Percentiles rank a stretch among this genome's conserved stretches.
phyloP scores from a whole-genome alignment of 2,113 vertebrate genomes.

The Engystomops pustulosus region DNA sequence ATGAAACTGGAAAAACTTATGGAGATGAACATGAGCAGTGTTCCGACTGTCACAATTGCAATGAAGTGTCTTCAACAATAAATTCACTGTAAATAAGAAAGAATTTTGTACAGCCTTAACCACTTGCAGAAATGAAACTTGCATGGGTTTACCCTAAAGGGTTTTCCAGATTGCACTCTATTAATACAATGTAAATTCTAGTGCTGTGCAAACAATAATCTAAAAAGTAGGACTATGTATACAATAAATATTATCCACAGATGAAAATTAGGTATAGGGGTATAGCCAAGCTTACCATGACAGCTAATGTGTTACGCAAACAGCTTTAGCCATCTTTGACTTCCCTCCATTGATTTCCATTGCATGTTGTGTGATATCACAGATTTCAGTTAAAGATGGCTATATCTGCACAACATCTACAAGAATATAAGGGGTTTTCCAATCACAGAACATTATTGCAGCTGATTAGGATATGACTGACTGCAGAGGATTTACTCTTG shows the following conservation, averaged over 20 bases:
- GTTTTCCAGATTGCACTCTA: background rate
- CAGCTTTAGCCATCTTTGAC: too few species aligned
- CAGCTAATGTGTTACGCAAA: too few species aligned
- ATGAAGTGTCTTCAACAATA: slow-evolving; percentile 52
- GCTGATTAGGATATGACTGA: too few species aligned
- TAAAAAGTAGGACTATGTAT: background rate
- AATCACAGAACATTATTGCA: too few species aligned
- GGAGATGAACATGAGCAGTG: slow-evolving; percentile 44
- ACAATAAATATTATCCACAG: background rate
- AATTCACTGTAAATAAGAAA: slow-evolving; percentile 41
- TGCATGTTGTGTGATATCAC: too few species aligned
- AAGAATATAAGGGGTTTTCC: too few species aligned
- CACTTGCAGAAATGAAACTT: slow-evolving; percentile 49
- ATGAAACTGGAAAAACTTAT: slow-evolving; percentile 54
- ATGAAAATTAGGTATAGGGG: background rate
- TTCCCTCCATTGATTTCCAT: too few species aligned
- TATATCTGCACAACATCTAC: too few species aligned
- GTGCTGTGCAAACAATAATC: background rate
- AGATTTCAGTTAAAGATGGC: too few species aligned
- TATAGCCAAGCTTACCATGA: too few species aligned
- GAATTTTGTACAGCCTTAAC: slow-evolving; percentile 43
- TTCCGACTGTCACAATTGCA: slow-evolving; percentile 44
- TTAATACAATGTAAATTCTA: background rate
- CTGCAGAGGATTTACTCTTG: too few species aligned
- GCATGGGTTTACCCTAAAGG: background rate